Evolutionary conservation across 2,113 vertebrate species (phyloP).

Genomic region (Oxygymnocypris stewartii): DNA sequence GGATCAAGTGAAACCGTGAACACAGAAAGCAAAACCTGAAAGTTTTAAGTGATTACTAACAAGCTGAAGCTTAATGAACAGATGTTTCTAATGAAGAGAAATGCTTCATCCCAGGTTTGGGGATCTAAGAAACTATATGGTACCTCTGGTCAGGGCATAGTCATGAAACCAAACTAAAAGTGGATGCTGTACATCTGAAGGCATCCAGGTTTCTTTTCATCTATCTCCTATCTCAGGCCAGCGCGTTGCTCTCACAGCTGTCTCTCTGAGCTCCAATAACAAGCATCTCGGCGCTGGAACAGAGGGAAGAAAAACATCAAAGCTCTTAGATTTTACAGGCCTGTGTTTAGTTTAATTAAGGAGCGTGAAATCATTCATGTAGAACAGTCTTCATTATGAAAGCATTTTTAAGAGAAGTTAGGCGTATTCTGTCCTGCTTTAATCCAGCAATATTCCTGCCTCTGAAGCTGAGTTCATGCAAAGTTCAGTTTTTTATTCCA

Average conservation of each 20-base stretch:
- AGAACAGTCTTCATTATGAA: slow-evolving; percentile 38
- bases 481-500: not conserved
- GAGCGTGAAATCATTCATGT: slow-evolving; percentile 24
- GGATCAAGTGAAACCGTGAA: not conserved
- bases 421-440: not conserved
- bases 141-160: not conserved
- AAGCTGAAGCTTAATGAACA: not conserved
- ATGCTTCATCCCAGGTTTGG: slow-evolving; percentile 3
- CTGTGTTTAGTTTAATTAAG: slow-evolving; percentile 32
- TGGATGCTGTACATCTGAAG: not conserved
- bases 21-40: not conserved
- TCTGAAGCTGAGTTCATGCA: not conserved
- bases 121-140: not conserved
- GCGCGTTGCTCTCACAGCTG: slow-evolving; percentile 20
- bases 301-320: slow-evolving; percentile 27
- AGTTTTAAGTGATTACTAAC: not conserved
- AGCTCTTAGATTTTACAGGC: slow-evolving; percentile 13
- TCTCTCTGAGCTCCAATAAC: slow-evolving; percentile 10
- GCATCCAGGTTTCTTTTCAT: slow-evolving; percentile 32
- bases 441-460: not conserved
- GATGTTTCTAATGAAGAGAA: not conserved
- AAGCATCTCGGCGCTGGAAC: not conserved
- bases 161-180: not conserved
- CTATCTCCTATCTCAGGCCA: slow-evolving; percentile 19
- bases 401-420: not conserved